Percentiles rank a stretch among this genome's conserved stretches.
These are phyloP conservation scores for Lepidocyrtoides sp. DNA, from an alignment of 2,888 invertebrate genomes.

Conservation along the genomic window DNA sequence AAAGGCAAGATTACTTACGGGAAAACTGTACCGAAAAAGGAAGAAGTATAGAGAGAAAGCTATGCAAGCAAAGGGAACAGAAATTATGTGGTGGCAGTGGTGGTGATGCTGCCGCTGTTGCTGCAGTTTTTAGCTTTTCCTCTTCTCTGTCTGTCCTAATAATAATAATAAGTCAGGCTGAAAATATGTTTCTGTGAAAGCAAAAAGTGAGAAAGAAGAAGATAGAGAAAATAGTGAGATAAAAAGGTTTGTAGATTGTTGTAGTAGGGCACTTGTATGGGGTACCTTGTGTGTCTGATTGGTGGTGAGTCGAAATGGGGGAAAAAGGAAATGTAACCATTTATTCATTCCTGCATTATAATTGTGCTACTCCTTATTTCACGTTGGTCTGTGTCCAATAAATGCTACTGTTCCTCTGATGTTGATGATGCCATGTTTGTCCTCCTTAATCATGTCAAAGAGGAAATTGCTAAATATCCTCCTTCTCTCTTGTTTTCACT, in stretches of 20 bases:
- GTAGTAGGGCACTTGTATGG: not conserved
- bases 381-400: not conserved
- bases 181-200: not conserved
- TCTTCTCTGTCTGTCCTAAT: not conserved
- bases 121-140: conserved; percentile 3
- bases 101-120: too few species aligned
- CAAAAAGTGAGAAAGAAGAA: not conserved
- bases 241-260: not conserved
- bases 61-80: not conserved
- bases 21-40: not conserved
- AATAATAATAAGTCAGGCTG: not conserved
- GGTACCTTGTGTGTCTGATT: conserved; percentile 2
- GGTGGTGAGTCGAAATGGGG: not conserved
- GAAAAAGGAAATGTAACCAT: conserved; percentile 29
- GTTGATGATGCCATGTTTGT: conserved; percentile 31
- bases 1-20: not conserved
- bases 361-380: conserved; percentile 41
- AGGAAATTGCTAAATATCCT: conserved; percentile 72
- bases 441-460: conserved; percentile 73
- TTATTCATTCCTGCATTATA: conserved; percentile 14
- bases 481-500: not conserved
- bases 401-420: not conserved
- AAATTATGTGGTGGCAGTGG: not conserved
- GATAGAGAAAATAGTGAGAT: not conserved
- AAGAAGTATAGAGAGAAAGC: not conserved